Conservation (phyloP, 2,888 invertebrate genomes). For the Cantharis lateralis region DNA sequence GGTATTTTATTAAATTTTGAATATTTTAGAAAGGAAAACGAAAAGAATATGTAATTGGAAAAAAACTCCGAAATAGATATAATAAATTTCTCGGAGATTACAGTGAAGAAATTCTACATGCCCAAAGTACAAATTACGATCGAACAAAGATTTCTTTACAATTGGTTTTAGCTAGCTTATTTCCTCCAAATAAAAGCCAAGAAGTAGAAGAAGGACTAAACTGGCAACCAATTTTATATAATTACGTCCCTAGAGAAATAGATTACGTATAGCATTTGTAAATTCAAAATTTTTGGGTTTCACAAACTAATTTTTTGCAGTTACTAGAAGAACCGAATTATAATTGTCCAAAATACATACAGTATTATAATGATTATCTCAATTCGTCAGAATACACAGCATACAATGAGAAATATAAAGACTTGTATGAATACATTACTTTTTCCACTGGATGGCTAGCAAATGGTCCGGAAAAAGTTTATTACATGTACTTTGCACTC, state of each 20-base stretch:
- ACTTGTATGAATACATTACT: conserved; percentile 32
- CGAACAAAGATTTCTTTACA: conserved; percentile 74
- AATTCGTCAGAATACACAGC: neutral
- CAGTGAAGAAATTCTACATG: conserved; percentile 59
- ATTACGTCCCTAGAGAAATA: conserved; percentile 36
- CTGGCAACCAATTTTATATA: conserved; percentile 47
- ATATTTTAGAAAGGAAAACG: conserved; percentile 59
- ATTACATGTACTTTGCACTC: conserved; percentile 9
- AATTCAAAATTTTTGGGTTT: conserved; percentile 15
- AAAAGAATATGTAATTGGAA: conserved; percentile 67
- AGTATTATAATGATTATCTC: conserved; percentile 34
- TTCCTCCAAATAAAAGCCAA: conserved; percentile 62
- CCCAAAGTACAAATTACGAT: conserved; percentile 68
- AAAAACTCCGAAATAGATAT: conserved; percentile 65
- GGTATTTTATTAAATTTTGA: neutral
- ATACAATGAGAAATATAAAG: conserved; percentile 26
- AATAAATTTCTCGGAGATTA: conserved; percentile 64
- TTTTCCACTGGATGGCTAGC: conserved; percentile 7
- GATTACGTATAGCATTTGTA: conserved; percentile 39
- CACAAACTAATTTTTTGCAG: conserved; percentile 21
- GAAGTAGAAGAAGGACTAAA: conserved; percentile 58
- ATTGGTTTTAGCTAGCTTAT: conserved; percentile 69
- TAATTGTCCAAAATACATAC: conserved; percentile 39
- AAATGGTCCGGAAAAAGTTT: neutral
- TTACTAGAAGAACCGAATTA: conserved; percentile 38